Base-by-base conservation (phyloP, 92 coral and sea anemone species). In the Ricordea florida region DNA sequence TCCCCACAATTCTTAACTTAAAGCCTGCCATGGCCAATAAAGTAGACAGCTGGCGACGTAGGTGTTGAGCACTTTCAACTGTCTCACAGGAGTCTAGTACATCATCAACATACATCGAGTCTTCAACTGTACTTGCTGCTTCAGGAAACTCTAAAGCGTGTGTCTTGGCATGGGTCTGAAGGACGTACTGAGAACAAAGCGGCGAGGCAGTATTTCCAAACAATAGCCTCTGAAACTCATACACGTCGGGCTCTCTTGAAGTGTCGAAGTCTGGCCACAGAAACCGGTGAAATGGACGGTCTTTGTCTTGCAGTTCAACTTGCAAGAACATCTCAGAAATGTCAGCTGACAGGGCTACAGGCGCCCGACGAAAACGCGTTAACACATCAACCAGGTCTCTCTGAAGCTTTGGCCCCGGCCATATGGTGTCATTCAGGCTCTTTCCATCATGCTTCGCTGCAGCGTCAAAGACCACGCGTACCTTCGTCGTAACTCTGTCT, bases 161-260 rank as follows among this genome's bases (percentile, higher is more conserved):
- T 18, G 56, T 18, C 67, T 49, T 23, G 4, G 89, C 79, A 50
- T 68, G 76, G 3, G 35, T 33, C 58, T 76, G 84, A 5, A 84
- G 66, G 10, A 48, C 55, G 4, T 16, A 76, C 73, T 84, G 79
- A 0, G 73, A 61, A 67, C 89, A 84, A 34, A 84, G 76, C 0
- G 78, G 84, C n/a, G 68, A 84, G 2, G 79, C 60, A 3, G 85
- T 75, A 26, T 87, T 81, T 9, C 76, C 85, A 52, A 85, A 78
- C 37, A 85, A 17, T 16, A 85, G 68, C 10, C 80, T 71, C 14
- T 40, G 57, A 42, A 78, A 77, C 71, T 78, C 64, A 49, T 51
- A 85, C 15, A 85, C 64, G 28, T 77, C 62, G 1, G 78, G 85
- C 49, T 67, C 78, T 43, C 55, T 56, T 20, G 67, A 28, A 2